A percentile compares a stretch with the other conserved stretches of the same genome.
phyloP scores from a whole-genome alignment of 2,888 invertebrate species.

The Volucella bombylans region DNA sequence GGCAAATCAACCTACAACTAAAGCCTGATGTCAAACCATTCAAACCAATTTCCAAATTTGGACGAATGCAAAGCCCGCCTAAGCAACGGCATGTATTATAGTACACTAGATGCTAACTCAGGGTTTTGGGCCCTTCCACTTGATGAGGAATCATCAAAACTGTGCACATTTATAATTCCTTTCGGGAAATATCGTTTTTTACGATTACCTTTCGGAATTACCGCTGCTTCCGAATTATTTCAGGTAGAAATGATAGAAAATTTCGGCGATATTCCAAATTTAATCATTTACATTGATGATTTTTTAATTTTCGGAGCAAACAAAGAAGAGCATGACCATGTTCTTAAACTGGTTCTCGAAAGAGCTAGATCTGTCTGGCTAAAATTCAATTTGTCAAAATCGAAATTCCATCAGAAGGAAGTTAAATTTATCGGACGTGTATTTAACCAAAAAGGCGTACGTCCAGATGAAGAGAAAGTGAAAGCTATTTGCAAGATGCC shows the following conservation, averaged over 20 bases:
- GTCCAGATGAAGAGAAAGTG: constrained; percentile 37
- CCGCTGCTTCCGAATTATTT: too few relatives aligned
- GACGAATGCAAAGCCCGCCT: too few relatives aligned
- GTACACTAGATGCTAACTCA: constrained; percentile 37
- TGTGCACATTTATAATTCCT: constrained; percentile 8
- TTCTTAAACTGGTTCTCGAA: background rate
- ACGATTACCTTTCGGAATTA: too few relatives aligned
- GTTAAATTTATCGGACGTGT: background rate
- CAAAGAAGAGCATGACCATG: constrained; percentile 35
- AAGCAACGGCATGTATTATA: too few relatives aligned
- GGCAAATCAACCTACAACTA: background rate
- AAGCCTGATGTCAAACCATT: constrained; percentile 10
- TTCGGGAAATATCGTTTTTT: background rate
- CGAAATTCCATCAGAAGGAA: constrained; percentile 12
- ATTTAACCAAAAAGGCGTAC: too few relatives aligned
- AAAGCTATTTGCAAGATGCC: constrained; percentile 42
- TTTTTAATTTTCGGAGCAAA: constrained; percentile 37
- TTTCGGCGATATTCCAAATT: constrained; percentile 72
- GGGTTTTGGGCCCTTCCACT: constrained; percentile 49
- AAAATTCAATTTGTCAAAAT: constrained; percentile 36
- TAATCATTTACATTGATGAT: constrained; percentile 58
- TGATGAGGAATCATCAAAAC: constrained; percentile 36
- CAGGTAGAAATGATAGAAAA: constrained; percentile 25
- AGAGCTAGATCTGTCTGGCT: constrained; percentile 11
- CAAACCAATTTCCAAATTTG: constrained; percentile 27